Conservation (phyloP, 2,797 vertebrate genomes). For the Enoplosus armatus region DNA sequence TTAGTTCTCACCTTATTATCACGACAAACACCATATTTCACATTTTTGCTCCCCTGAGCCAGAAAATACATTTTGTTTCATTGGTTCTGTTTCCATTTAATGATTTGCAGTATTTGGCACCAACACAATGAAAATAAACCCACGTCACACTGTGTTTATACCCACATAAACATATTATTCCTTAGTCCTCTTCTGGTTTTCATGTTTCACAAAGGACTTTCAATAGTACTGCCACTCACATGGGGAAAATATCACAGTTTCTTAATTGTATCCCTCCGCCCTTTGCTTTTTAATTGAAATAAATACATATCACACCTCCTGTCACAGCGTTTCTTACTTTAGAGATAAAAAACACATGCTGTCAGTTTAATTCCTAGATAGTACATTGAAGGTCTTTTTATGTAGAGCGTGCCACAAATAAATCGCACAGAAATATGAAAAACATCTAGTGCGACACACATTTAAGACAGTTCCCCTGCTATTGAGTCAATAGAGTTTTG, state of each 20-base stretch:
- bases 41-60: neutral
- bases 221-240: no score
- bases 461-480: no score
- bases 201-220: neutral
- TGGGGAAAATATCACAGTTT: neutral
- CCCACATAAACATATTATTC: neutral
- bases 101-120: neutral
- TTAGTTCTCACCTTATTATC: neutral
- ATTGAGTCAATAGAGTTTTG: no score
- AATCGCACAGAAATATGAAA: no score
- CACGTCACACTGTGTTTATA: neutral
- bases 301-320: neutral
- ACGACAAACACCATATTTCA: neutral
- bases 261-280: neutral
- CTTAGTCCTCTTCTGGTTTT: neutral
- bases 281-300: neutral
- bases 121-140: neutral
- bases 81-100: neutral
- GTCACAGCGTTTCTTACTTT: neutral
- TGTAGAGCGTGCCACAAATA: no score
- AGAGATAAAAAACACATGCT: neutral
- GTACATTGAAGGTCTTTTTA: no score
- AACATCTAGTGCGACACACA: no score
- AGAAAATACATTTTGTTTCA: constrained; percentile 7
- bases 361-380: no score